Conservation (phyloP, 1,140 invertebrate genomes). For the Eriocheir sinensis region DNA sequence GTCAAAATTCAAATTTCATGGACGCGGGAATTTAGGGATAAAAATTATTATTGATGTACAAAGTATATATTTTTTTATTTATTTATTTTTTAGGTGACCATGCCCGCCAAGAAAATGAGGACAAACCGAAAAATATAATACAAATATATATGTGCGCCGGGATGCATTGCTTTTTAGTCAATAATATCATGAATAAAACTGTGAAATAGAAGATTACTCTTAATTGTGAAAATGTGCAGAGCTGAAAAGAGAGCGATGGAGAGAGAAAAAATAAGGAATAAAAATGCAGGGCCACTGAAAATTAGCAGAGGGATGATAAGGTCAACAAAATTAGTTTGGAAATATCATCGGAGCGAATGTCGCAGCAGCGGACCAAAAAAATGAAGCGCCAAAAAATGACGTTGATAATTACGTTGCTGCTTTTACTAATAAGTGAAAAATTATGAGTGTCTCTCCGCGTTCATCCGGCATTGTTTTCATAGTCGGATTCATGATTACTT, state of each 20-base stretch:
- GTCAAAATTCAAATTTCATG: not conserved
- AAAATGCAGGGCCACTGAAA: slow-evolving; percentile 41
- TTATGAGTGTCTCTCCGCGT: slow-evolving; percentile 1
- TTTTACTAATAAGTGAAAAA: slow-evolving; percentile 61
- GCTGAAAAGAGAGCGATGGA: not conserved
- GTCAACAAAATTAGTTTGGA: slow-evolving; percentile 58
- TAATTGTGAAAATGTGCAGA: slow-evolving; percentile 7
- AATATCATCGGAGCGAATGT: slow-evolving; percentile 18
- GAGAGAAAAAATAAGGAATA: not conserved
- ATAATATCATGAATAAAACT: slow-evolving; percentile 27
- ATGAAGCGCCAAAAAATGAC: not conserved
- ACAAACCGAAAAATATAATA: slow-evolving; percentile 26
- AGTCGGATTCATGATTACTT: slow-evolving; percentile 14
- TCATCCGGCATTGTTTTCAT: slow-evolving; percentile 27
- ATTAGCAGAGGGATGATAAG: slow-evolving; percentile 52
- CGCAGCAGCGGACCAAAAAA: not conserved
- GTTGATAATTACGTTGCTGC: slow-evolving; percentile 64
- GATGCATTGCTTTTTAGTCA: slow-evolving; percentile 14
- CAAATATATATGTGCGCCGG: too few relatives aligned
- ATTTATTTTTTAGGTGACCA: not conserved
- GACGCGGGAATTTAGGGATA: not conserved
- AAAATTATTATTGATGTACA: not conserved
- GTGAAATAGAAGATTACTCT: slow-evolving; percentile 16
- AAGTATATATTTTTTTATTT: not conserved
- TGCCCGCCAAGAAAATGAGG: slow-evolving; percentile 1